Percentiles rank a stretch among this genome's conserved stretches.
These are phyloP conservation scores for Diplolepis rosae DNA, from an alignment of 2,888 invertebrate species.

Conservation along the genomic window DNA sequence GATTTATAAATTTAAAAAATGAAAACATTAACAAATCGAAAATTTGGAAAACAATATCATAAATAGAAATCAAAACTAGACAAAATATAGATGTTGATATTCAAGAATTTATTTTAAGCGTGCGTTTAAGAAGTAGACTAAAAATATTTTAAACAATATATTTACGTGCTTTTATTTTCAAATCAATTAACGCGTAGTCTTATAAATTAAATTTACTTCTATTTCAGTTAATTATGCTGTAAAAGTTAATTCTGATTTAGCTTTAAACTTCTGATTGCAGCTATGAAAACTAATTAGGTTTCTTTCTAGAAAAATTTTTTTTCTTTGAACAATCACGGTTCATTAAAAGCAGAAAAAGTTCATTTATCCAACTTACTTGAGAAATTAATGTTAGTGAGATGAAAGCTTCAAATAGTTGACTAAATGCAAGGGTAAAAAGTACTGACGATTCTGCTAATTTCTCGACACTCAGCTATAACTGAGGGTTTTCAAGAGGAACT, in stretches of 20 bases:
- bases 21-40: too few relatives aligned
- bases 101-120: too few relatives aligned
- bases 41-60: too few relatives aligned
- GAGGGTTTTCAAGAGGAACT: background rate
- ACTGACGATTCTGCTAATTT: conserved; percentile 30
- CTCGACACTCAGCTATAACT: conserved; percentile 7
- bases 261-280: background rate
- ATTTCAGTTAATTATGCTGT: background rate
- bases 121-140: too few relatives aligned
- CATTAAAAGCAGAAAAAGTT: background rate
- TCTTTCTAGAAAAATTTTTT: background rate
- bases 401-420: background rate
- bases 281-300: background rate
- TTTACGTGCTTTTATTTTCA: too few relatives aligned
- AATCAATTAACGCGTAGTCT: too few relatives aligned
- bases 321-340: background rate
- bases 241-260: background rate
- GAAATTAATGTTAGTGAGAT: background rate
- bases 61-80: too few relatives aligned
- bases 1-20: too few relatives aligned
- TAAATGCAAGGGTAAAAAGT: background rate
- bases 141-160: too few relatives aligned
- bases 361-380: background rate
- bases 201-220: background rate
- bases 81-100: too few relatives aligned